Conservation (phyloP, 53 echinoderm and acorn worm genomes). For the Stichopus horrens region DNA sequence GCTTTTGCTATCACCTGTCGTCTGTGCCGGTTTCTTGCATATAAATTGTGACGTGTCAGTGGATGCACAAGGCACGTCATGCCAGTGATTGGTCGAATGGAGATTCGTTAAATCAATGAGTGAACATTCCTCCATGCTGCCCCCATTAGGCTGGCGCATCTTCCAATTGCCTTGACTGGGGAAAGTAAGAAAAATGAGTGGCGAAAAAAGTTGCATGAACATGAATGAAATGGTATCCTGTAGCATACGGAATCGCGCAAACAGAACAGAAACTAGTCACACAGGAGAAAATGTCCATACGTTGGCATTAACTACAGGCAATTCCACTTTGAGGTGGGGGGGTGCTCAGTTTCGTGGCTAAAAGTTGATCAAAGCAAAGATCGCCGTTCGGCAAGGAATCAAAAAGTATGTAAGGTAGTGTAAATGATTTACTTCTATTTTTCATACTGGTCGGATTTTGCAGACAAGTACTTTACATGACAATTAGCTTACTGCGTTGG, state of each 20-base stretch:
- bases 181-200: neutral
- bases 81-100: constrained; percentile 97
- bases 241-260: neutral
- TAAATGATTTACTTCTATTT: no score
- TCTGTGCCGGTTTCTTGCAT: constrained; percentile 68
- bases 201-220: neutral
- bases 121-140: constrained; percentile 82
- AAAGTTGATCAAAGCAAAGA: no score
- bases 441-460: no score
- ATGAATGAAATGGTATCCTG: neutral
- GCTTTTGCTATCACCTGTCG: neutral
- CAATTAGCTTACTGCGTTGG: constrained; percentile 43
- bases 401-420: no score
- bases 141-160: constrained; percentile 83
- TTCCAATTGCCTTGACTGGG: constrained; percentile 57
- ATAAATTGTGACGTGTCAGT: constrained; percentile 77
- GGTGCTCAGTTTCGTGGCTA: no score
- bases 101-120: constrained; percentile 73
- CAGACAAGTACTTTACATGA: no score
- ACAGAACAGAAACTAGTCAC: no score
- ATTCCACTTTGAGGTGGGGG: no score
- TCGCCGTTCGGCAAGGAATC: no score
- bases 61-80: constrained; percentile 93
- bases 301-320: no score
- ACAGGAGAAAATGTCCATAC: no score